Evolutionary conservation across 2,888 invertebrate genomes (phyloP).

Genomic region (Eudasyphora cyanicolor): DNA sequence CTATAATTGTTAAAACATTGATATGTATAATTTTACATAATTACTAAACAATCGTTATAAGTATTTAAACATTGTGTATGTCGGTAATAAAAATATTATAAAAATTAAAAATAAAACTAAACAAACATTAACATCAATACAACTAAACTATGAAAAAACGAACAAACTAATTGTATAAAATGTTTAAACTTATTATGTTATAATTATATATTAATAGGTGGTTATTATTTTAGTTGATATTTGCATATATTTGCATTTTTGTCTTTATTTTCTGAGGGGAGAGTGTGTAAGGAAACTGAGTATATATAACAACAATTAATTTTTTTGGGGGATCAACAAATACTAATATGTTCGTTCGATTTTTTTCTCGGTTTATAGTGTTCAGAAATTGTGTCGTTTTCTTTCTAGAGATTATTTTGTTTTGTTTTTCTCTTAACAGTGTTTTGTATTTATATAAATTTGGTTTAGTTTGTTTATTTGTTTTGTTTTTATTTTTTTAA

Average conservation of each 20-base stretch:
- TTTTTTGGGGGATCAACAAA: constrained; percentile 2
- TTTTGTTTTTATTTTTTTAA: constrained; percentile 20
- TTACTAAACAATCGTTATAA: constrained; percentile 58
- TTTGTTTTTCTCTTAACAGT: neutral
- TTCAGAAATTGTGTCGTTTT: neutral
- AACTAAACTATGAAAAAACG: neutral
- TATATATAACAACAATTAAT: constrained; percentile 37
- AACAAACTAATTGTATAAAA: neutral
- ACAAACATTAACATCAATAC: neutral
- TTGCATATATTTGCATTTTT: neutral
- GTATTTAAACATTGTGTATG: constrained; percentile 68
- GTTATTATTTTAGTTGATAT: constrained; percentile 47
- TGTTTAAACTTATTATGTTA: neutral
- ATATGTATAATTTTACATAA: constrained; percentile 65
- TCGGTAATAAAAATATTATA: constrained; percentile 11
- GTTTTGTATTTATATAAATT: constrained; percentile 36
- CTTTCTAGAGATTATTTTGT: neutral
- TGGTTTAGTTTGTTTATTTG: neutral
- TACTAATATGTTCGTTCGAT: neutral
- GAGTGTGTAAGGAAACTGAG: constrained; percentile 36
- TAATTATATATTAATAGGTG: constrained; percentile 51
- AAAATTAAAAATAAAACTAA: neutral
- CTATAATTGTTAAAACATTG: constrained; percentile 63
- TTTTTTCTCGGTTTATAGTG: neutral
- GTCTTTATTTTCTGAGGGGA: too few relatives aligned